A percentile compares a stretch with the other conserved stretches of the same genome.
phyloP scores from a whole-genome alignment of 2,888 invertebrate genomes.

The Caenorhabditis japonica region DNA sequence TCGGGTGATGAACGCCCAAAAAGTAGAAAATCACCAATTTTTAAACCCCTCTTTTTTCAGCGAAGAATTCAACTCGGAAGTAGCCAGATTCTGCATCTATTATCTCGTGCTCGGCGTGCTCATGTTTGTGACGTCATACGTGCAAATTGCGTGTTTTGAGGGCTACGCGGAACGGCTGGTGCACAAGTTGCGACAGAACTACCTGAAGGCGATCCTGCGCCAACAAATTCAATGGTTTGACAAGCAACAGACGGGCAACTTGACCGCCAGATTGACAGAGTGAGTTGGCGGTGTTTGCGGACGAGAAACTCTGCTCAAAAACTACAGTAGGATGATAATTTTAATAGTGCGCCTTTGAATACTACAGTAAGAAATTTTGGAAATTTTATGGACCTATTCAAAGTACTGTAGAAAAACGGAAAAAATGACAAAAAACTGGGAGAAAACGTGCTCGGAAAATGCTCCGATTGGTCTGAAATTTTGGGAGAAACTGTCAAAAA shows the following conservation, averaged over 20 bases:
- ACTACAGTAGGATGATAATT: not conserved
- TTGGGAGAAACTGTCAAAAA: no score
- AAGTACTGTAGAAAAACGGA: no score
- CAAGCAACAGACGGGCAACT: slow-evolving; percentile 79
- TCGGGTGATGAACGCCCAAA: no score
- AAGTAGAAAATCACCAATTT: no score
- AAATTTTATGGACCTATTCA: no score
- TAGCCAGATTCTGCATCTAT: slow-evolving; percentile 69
- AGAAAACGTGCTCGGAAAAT: no score
- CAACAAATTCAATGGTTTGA: slow-evolving; percentile 80
- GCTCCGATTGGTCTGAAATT: no score
- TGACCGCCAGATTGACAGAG: slow-evolving; percentile 80
- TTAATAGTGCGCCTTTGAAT: no score
- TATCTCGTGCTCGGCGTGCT: slow-evolving; percentile 80
- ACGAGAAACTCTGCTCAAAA: not conserved
- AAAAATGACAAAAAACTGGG: no score
- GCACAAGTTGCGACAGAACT: slow-evolving; percentile 79
- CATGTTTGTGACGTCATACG: slow-evolving; percentile 79
- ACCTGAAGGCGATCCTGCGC: slow-evolving; percentile 77
- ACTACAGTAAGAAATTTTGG: no score
- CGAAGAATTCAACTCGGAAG: slow-evolving; percentile 72
- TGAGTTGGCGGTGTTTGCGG: slow-evolving; percentile 70
- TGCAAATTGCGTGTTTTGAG: slow-evolving; percentile 78
- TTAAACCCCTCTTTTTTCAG: no score
- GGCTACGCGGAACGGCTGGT: slow-evolving; percentile 78